Conservation (phyloP, 2,888 invertebrate genomes). For the Campopleginae sp. region DNA sequence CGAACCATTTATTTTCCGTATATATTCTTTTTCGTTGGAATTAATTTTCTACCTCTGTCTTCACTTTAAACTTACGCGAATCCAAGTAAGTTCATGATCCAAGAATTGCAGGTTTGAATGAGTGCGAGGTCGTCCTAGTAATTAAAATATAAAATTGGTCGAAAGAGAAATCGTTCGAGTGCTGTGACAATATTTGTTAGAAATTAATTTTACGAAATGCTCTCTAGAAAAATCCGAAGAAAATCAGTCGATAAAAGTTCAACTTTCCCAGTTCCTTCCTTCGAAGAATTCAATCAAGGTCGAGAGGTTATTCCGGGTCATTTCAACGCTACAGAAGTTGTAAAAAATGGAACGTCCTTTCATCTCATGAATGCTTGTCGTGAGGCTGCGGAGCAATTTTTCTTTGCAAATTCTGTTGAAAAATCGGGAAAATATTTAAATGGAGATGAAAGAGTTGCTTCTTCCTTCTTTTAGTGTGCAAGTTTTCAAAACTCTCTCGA, state of each 20-base stretch:
- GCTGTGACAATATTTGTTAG: neutral
- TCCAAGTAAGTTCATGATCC: neutral
- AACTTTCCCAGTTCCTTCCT: neutral
- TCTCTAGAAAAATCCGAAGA: neutral
- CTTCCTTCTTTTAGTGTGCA: too few relatives aligned
- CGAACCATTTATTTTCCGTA: neutral
- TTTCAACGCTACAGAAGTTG: neutral
- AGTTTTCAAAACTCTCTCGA: too few relatives aligned
- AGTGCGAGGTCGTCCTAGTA: neutral
- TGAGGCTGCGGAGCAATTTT: neutral
- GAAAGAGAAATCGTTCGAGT: neutral
- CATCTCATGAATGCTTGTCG: neutral
- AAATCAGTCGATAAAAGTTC: neutral
- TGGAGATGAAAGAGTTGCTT: neutral
- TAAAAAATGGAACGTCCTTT: neutral
- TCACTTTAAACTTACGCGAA: constrained; percentile 28
- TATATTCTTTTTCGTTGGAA: neutral
- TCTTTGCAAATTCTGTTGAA: neutral
- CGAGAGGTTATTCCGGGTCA: too few relatives aligned
- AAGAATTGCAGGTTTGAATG: neutral
- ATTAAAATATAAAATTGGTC: neutral
- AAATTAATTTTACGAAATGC: neutral
- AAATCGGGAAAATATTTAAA: neutral
- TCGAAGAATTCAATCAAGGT: neutral
- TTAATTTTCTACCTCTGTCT: constrained; percentile 39